Percentiles rank a stretch among this genome's conserved stretches.
These are phyloP conservation scores for Nomada ferruginata DNA, from an alignment of 2,888 invertebrate genomes.

Conservation along the genomic window DNA sequence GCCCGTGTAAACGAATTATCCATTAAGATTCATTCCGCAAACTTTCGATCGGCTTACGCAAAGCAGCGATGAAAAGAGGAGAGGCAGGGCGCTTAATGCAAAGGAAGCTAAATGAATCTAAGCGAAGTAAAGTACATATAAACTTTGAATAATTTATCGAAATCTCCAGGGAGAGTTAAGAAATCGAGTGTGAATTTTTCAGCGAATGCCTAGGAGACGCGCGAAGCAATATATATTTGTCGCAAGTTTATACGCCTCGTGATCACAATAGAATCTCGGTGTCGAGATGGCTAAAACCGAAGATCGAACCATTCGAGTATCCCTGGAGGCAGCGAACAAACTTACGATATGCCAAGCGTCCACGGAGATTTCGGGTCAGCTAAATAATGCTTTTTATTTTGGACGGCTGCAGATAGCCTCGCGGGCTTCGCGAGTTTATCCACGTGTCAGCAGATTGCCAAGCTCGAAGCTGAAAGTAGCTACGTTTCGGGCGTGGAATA, in stretches of 20 bases:
- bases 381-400: constrained; percentile 64
- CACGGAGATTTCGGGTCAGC: constrained; percentile 46
- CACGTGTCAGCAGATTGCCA: constrained; percentile 53
- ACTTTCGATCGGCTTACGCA: constrained; percentile 25
- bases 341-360: constrained; percentile 57
- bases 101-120: background rate
- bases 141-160: constrained; percentile 19
- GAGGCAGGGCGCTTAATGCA: background rate
- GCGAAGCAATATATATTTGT: constrained; percentile 28
- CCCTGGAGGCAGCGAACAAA: constrained; percentile 48
- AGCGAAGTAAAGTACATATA: background rate
- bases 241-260: constrained; percentile 35
- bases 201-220: background rate
- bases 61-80: background rate
- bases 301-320: constrained; percentile 40
- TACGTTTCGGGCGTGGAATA: constrained; percentile 33
- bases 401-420: constrained; percentile 22
- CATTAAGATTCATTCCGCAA: constrained; percentile 12
- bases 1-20: constrained; percentile 22
- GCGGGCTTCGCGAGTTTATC: constrained; percentile 30
- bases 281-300: constrained; percentile 29
- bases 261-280: constrained; percentile 40
- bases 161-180: background rate
- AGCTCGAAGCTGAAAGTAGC: constrained; percentile 11
- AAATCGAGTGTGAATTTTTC: background rate